A percentile compares a stretch with the other conserved stretches of the same genome.
Evolutionary conservation across 2,888 invertebrate genomes (phyloP).

Genomic region (Coelogynopora nodosa): DNA sequence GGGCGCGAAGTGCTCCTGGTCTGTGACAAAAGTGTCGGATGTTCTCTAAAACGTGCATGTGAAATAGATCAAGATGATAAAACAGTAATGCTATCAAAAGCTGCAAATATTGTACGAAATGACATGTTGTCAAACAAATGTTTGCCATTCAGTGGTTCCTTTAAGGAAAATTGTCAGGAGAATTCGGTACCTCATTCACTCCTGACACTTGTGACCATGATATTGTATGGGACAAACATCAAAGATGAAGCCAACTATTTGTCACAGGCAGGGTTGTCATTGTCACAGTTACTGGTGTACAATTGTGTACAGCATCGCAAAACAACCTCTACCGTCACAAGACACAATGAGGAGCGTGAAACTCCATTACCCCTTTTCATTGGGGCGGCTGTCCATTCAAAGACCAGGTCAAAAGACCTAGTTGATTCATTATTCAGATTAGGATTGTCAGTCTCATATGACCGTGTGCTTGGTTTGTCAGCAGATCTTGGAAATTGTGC

Average conservation of each 20-base stretch:
- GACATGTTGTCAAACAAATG: background rate
- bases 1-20: background rate
- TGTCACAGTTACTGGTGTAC: background rate
- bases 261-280: background rate
- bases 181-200: background rate
- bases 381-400: constrained; percentile 45
- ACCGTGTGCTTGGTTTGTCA: constrained; percentile 44
- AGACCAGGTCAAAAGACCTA: constrained; percentile 46
- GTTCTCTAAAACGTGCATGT: background rate
- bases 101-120: background rate
- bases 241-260: background rate
- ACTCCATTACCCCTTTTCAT: constrained; percentile 47
- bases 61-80: background rate
- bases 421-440: constrained; percentile 46
- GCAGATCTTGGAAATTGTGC: constrained; percentile 41
- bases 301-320: background rate
- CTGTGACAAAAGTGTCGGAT: background rate
- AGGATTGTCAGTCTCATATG: constrained; percentile 49
- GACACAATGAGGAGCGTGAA: constrained; percentile 39
- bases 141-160: too few species aligned
- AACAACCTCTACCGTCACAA: background rate
- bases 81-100: background rate
- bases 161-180: background rate
- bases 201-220: background rate
- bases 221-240: background rate